Evolutionary conservation across 2,797 vertebrate species (phyloP), one percentile per base, ranked within the genome.

Genomic region (Emys orbicularis): DNA sequence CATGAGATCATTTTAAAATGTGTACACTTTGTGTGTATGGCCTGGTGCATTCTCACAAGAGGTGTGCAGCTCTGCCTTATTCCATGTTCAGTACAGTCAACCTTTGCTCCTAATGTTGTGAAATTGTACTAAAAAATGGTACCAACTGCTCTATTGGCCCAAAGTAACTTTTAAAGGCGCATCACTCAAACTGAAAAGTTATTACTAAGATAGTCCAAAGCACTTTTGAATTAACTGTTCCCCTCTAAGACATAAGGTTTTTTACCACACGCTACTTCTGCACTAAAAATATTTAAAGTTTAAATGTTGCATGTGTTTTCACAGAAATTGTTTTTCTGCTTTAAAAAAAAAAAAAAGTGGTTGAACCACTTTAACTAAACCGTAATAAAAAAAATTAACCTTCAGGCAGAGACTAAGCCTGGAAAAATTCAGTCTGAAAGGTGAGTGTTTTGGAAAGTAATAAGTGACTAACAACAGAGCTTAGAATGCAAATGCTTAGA

Each of bases 401-500:
- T 96, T 96, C 94, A 95, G 96, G 94, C 97, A 95, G 94, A 95
- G 96, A 96, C 95, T 97, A 97, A 96, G 96, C 84, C 94, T 94
- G 90, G 89, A 97, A 96, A 97, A 93, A 86, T 96, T 96, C 92
- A 96, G 90, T n/a, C 86, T 95, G 83, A 96, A 83, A 95, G 84
- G 84, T 74, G 72, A 74, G 72, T 92, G 86, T 95, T 96, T 95
- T 93, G 89, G 96, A 96, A 29, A 29, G 12, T 96, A 89, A 84
- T 90, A 96, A 94, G 54, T 93, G 93, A 94, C 90, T 90, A 90
- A 94, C 97, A 95, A 93, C 92, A 93, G 96, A 93, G 93, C 93
- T 90, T 89, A 94, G 92, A 90, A 95, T 91, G 61, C 86, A 96
- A 93, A 96, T 81, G 74, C 84, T 96, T 81, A 83, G 82, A 80